Conservation (phyloP, 2,113 vertebrate species). For the Microcebus jonahi region DNA sequence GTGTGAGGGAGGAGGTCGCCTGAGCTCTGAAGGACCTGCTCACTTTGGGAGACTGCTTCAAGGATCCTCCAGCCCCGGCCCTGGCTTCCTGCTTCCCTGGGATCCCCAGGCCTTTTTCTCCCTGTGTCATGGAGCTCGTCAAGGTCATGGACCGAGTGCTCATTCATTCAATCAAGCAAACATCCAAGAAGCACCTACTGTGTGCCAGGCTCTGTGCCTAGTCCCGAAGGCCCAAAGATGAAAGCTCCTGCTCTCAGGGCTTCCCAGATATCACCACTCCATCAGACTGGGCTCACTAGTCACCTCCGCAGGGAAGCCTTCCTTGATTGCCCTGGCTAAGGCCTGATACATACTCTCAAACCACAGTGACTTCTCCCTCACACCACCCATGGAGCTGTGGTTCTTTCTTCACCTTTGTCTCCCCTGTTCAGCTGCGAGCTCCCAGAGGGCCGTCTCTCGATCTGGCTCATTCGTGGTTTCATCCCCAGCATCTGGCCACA, state of each 20-base stretch:
- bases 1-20: no score
- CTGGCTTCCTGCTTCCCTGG: background rate
- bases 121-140: background rate
- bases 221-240: background rate
- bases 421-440: background rate
- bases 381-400: background rate
- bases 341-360: background rate
- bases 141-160: background rate
- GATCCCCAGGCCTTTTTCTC: background rate
- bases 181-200: background rate
- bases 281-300: background rate
- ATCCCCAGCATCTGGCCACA: background rate
- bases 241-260: background rate
- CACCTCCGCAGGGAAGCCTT: constrained; percentile 33
- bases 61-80: background rate
- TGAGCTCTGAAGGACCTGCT: background rate
- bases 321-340: background rate
- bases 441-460: background rate
- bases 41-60: background rate
- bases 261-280: background rate
- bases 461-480: background rate
- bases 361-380: background rate
- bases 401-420: background rate
- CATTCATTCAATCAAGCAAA: constrained; percentile 4
- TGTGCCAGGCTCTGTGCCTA: background rate